Conservation (phyloP, 2,113 vertebrate genomes). For the Anguilla rostrata region DNA sequence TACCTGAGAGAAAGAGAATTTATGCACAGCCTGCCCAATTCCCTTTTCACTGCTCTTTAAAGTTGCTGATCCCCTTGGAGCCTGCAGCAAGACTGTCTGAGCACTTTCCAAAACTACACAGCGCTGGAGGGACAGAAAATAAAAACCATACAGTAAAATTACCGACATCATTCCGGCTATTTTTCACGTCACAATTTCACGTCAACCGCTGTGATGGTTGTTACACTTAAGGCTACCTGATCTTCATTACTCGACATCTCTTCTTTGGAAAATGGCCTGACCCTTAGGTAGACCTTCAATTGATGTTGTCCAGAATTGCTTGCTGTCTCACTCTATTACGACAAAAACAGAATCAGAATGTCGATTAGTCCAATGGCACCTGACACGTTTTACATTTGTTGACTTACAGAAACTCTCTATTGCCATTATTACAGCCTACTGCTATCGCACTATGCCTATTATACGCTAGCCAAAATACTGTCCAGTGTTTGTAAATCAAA, state of each 20-base stretch:
- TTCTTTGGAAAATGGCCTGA: slow-evolving; percentile 77
- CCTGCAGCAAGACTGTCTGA: slow-evolving; percentile 72
- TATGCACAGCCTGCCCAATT: slow-evolving; percentile 73
- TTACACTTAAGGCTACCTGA: slow-evolving; percentile 65
- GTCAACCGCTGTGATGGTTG: background rate
- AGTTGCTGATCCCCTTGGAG: slow-evolving; percentile 79
- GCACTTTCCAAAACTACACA: slow-evolving; percentile 77
- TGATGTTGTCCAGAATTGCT: slow-evolving; percentile 60
- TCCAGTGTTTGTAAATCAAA: background rate
- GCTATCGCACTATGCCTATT: no score
- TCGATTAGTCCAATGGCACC: background rate
- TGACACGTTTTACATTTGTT: no score
- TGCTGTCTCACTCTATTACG: slow-evolving; percentile 46
- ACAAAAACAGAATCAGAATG: background rate
- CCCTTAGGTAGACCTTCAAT: slow-evolving; percentile 79
- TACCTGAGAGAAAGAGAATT: slow-evolving; percentile 81
- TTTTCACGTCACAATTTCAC: background rate
- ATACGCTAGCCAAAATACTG: background rate
- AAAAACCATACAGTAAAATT: background rate
- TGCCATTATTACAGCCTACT: background rate
- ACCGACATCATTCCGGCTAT: background rate
- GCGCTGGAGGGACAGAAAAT: slow-evolving; percentile 50
- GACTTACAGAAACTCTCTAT: background rate
- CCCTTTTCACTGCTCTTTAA: slow-evolving; percentile 82
- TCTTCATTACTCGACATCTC: slow-evolving; percentile 72